Conservation (phyloP, 2,797 vertebrate genomes). For the Crotalus adamanteus region DNA sequence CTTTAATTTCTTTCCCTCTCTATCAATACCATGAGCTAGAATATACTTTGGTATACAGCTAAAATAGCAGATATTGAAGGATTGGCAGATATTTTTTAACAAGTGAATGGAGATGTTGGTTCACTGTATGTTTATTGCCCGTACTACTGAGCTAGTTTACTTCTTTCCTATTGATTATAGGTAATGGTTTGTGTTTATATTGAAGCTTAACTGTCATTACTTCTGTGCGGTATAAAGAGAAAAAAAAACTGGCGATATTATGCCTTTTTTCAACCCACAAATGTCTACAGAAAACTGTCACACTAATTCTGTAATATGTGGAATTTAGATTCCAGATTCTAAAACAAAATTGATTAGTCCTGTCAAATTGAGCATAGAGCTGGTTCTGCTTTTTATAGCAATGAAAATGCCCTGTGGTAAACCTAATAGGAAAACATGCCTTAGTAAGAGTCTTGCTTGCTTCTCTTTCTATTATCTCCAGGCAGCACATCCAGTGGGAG, state of each 20-base stretch:
- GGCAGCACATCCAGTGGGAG: background rate
- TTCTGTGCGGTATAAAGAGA: background rate
- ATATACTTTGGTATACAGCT: background rate
- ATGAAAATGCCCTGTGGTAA: background rate
- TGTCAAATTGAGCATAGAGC: background rate
- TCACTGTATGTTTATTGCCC: background rate
- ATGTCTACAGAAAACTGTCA: background rate
- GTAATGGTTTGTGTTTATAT: background rate
- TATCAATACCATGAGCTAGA: background rate
- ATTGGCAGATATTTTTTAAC: background rate
- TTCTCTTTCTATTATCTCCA: background rate
- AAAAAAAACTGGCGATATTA: background rate
- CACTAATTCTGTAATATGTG: background rate
- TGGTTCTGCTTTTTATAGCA: background rate
- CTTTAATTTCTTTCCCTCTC: background rate
- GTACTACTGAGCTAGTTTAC: background rate
- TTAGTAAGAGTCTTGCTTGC: background rate
- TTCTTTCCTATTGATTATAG: background rate
- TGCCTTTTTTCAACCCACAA: background rate
- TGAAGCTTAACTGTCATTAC: background rate
- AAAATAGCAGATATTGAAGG: background rate
- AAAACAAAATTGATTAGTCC: background rate
- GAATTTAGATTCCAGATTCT: background rate
- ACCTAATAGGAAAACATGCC: background rate
- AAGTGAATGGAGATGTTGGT: background rate